Evolutionary conservation across 2,797 vertebrate species (phyloP).

Genomic region (Enteromius afrohamiltoni): DNA sequence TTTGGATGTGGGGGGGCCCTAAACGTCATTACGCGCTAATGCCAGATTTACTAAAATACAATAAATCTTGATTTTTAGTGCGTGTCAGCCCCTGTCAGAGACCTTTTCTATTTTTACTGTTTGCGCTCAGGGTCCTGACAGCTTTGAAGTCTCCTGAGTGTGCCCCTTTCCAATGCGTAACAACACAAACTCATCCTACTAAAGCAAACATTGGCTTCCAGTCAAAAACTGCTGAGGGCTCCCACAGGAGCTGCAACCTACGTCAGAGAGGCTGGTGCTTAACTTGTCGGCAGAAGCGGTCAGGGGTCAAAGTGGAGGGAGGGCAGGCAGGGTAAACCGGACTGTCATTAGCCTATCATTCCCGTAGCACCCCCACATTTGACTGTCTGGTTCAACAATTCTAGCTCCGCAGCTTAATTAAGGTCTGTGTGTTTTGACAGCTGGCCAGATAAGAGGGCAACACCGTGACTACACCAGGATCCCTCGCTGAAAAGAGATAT

Average conservation of each 20-base stretch:
- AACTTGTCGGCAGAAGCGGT: conserved; percentile 45
- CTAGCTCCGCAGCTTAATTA: conserved; percentile 39
- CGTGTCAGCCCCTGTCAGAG: neutral
- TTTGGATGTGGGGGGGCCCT: neutral
- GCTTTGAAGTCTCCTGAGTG: conserved; percentile 50
- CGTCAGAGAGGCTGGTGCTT: conserved; percentile 58
- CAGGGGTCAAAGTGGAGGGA: conserved; percentile 28
- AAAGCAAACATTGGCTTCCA: conserved; percentile 62
- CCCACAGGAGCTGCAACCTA: conserved; percentile 56
- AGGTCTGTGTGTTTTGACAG: conserved; percentile 35
- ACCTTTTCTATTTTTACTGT: conserved; percentile 18
- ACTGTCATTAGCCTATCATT: conserved; percentile 35
- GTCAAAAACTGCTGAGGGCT: conserved; percentile 58
- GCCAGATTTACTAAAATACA: neutral
- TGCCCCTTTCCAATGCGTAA: conserved; percentile 57
- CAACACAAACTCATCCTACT: conserved; percentile 62
- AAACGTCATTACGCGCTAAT: neutral
- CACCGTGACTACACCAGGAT: neutral
- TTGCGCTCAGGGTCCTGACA: conserved; percentile 11
- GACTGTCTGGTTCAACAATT: conserved; percentile 15
- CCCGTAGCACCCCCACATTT: neutral
- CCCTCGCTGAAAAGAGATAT: conserved; percentile 2
- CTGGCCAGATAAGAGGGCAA: conserved; percentile 24
- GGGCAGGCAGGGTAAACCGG: conserved; percentile 7
- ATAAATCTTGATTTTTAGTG: neutral